Conservation (phyloP, 2,888 invertebrate genomes). For the Erynnis tages region DNA sequence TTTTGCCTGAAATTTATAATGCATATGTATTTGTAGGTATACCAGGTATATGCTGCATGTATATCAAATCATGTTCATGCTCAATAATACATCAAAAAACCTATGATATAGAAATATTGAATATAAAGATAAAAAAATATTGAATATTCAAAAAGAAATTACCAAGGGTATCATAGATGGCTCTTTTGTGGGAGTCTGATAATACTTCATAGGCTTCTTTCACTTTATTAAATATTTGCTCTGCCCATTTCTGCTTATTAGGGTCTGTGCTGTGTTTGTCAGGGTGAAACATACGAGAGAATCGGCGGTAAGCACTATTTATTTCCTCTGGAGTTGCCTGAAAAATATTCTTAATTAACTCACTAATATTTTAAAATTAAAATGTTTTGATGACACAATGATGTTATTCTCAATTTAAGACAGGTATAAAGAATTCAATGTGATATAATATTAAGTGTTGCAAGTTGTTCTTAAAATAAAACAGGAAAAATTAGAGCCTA, state of each 20-base stretch:
- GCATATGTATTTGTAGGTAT: neutral
- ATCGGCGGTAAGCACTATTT: conserved; percentile 93
- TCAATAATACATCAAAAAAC: too few relatives aligned
- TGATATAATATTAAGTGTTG: too few relatives aligned
- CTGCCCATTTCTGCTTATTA: conserved; percentile 92
- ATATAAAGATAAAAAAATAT: too few relatives aligned
- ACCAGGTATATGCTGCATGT: too few relatives aligned
- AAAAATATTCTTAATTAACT: conserved; percentile 33
- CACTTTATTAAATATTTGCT: conserved; percentile 94
- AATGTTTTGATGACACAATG: too few relatives aligned
- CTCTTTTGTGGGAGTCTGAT: conserved; percentile 95
- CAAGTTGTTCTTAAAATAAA: too few relatives aligned
- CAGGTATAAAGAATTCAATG: too few relatives aligned
- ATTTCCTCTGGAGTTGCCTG: conserved; percentile 97
- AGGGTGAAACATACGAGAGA: conserved; percentile 97
- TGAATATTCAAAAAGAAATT: conserved; percentile 32
- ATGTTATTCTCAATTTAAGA: too few relatives aligned
- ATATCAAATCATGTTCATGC: too few relatives aligned
- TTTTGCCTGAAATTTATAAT: conserved; percentile 84
- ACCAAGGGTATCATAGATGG: conserved; percentile 93
- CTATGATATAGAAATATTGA: too few relatives aligned
- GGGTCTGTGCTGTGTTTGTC: conserved; percentile 95
- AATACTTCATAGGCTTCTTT: conserved; percentile 98
- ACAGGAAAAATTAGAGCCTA: too few relatives aligned
- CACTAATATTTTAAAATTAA: too few relatives aligned